Evolutionary conservation across 2,888 invertebrate genomes (phyloP).

Genomic region (Cataglyphis altisquamis): DNA sequence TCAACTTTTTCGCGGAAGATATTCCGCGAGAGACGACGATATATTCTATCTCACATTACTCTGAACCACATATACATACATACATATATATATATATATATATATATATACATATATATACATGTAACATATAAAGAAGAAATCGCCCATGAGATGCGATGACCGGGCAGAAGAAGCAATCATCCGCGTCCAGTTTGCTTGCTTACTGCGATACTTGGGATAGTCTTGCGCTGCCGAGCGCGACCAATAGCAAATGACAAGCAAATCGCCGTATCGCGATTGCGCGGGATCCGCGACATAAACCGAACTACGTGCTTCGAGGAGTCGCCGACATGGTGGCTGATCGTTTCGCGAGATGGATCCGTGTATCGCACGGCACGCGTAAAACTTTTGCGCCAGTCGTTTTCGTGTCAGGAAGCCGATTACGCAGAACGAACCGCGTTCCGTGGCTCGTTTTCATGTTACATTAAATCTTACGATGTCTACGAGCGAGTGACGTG

Average conservation of each 20-base stretch:
- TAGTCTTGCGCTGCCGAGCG: constrained; percentile 28
- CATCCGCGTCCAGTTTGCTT: constrained; percentile 34
- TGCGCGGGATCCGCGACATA: constrained; percentile 24
- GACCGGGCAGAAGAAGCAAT: constrained; percentile 25
- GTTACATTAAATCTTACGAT: constrained; percentile 37
- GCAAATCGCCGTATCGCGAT: constrained; percentile 38
- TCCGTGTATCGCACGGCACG: constrained; percentile 12
- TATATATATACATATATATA: not conserved
- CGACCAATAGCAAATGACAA: constrained; percentile 48
- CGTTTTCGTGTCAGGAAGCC: not conserved
- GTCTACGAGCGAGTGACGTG: constrained; percentile 37
- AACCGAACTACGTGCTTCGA: constrained; percentile 38
- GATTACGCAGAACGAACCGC: constrained; percentile 37
- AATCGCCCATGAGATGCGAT: not conserved
- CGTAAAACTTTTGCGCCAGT: constrained; percentile 21
- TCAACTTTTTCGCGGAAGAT: not conserved
- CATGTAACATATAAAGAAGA: not conserved
- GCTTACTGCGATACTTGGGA: constrained; percentile 11
- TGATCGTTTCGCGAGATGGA: constrained; percentile 34
- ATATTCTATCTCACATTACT: not conserved
- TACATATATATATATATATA: not conserved
- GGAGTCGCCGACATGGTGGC: constrained; percentile 12
- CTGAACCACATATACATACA: too few species aligned
- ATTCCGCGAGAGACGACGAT: constrained; percentile 6
- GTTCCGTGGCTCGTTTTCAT: constrained; percentile 27